Evolutionary conservation across 2,113 vertebrate genomes (phyloP), one percentile per base, ranked within the genome.

Genomic region (Lanius collurio): DNA sequence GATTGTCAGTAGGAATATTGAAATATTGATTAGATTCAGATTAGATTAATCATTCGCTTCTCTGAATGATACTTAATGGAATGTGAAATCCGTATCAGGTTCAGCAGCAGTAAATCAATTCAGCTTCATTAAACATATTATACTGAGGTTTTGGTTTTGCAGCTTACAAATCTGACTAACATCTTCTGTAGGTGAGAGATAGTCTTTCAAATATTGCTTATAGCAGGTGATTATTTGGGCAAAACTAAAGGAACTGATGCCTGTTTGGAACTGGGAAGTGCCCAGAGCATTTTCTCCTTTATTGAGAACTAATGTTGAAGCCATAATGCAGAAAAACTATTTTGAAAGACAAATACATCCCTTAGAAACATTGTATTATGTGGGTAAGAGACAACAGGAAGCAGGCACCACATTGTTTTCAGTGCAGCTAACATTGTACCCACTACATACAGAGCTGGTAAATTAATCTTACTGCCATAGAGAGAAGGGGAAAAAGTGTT

Each of bases 1-100:
- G 22, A 95, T 87, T 79, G 35, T 59, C 64, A 88, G 3, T 46
- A 78, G 62, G 63, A 96, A 90, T 93, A 95, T 84, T 96, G 81
- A 83, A 95, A 85, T 70, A 31, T 78, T 53, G 35, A 37, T 44
- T 95, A 79, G 23, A 49, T 49, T 49, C 49, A 26, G 49, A 49
- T 49, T 49, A 71, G 41, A 26, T 74, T 91, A 94, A 63, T 83
- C 7, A 47, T 50, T 79, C 5, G 14, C 6, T 53, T 47, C 4
- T 80, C 63, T 88, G 59, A 64, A n/a, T 68, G 17, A 23, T 83
- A 42, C 56, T 68, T 92, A 53, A 14, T 87, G 53, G 49, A 71
- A 73, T 50, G 33, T 3, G 4, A 12, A 84, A 73, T 59, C 10
- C 52, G 49, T 18, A 22, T 82, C 52, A 55, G 31, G 21, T 82